Evolutionary conservation across 1,140 invertebrate genomes (phyloP), one percentile per base, ranked within the genome.

Genomic region (Orius insidiosus): DNA sequence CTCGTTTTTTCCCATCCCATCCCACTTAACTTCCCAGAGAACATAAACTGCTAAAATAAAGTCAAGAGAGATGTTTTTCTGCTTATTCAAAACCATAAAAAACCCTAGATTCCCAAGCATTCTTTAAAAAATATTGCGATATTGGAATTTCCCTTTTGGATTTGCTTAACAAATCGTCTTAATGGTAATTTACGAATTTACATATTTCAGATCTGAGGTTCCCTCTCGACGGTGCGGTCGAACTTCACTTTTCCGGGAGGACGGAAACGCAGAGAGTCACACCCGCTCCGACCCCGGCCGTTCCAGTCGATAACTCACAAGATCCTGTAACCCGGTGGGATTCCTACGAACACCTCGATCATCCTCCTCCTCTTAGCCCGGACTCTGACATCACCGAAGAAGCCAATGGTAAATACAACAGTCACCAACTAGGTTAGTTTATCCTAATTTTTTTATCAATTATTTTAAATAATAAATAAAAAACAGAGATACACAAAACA

Each of bases 321-420:
- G 80, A 86, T 59, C 74, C 75, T 1, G 69, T 89, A 32, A 72
- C 80, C 1, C 67, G 81, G 38, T 82, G 78, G 62, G 84, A 92
- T 63, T 86, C 81, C 47, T 85, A 88, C 54, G 80, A 87, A 56
- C 78, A 83, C 55, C 70, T 85, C 52, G 44, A 50, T 10, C 15
- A 37, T 19, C 61, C 52, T 8, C 54, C 54, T 1, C 53, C 52
- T 2, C 35, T 37, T 1, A 19, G 34, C 1, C 49, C 42, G 11
- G 53, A 54, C 42, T 53, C 51, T 7, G 58, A 62, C 44, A 16
- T 30, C 42, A 57, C 49, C n/a, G 60, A 62, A 49, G 55, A 58
- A 46, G 51, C 32, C 11, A 47, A 50, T 44, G 54, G 53, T 54
- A 41, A 53, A 51, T 53, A 1, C 24, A 24, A 24, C 24, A 24